Base-by-base conservation (phyloP, 1,140 invertebrate genomes). In the Portunus trituberculatus region DNA sequence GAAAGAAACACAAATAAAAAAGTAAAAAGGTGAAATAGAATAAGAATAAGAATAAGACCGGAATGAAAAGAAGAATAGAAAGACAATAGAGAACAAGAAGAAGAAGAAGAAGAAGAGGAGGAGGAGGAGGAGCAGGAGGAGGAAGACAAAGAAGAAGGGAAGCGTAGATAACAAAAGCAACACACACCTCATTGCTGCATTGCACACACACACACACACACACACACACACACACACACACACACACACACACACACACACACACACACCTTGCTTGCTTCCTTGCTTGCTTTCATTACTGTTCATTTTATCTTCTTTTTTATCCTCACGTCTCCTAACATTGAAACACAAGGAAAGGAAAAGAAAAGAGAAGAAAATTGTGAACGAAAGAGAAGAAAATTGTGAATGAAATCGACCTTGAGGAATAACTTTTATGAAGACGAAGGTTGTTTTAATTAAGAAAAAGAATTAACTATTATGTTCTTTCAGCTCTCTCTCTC, bases 171-270 rank as follows among this genome's bases (percentile, higher is more conserved):
- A 59, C 20, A 76, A 7, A 76, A 76, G 20, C 67, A n/a, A n/a
- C 67, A 76, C 25, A 1, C 67, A 76, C 67, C 12, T n/a, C 67
- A n/a, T n/a, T 76, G 25, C 67, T 76, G 67, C 67, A 76, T 76
- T 76, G 67, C 67, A 76, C 67, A 76, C 20, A 76, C 67, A 76
- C 67, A 76, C 67, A 59, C 52, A 59, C 52, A 59, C 52, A 59
- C n/a, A 76, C 20, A 76, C 67, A 76, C 67, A 76, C 67, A 76
- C 67, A 76, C 67, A 76, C 67, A 76, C 67, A 76, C 67, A 76
- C 67, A 76, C 67, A 76, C 67, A 76, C 67, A 76, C 67, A 76
- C 67, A 76, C 67, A 76, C 67, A 76, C 67, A 76, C 67, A 76
- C 67, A 76, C 67, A 76, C 67, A 76, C 67, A n/a, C 20, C n/a